Percentiles rank a stretch among this genome's conserved stretches.
phyloP scores from a whole-genome alignment of 2,797 vertebrate genomes.

The Adrianichthys oophorus region DNA sequence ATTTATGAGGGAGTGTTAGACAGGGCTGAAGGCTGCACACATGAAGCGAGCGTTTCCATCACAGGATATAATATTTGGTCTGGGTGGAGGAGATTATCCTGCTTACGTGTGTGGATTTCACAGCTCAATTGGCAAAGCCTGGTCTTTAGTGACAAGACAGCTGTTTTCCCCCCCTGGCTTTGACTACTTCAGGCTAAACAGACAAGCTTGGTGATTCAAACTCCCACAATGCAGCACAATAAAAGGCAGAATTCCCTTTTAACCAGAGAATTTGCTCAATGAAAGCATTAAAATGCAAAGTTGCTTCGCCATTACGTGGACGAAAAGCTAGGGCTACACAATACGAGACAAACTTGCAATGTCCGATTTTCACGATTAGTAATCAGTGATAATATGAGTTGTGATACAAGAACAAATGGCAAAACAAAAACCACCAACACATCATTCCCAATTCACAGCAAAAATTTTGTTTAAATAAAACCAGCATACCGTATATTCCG shows the following conservation, averaged over 20 bases:
- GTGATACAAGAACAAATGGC: no score
- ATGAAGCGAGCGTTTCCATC: constrained; percentile 39
- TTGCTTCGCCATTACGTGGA: no score
- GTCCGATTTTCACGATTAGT: no score
- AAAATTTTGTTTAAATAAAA: no score
- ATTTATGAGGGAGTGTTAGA: background rate
- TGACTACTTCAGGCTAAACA: constrained; percentile 60
- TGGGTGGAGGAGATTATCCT: constrained; percentile 59
- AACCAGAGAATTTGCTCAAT: constrained; percentile 47
- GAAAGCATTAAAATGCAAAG: constrained; percentile 26
- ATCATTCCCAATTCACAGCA: no score
- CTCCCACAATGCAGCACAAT: constrained; percentile 52
- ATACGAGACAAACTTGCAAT: no score
- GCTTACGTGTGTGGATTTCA: constrained; percentile 68
- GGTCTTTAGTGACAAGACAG: constrained; percentile 59
- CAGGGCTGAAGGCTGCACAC: constrained; percentile 28
- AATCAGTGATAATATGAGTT: no score
- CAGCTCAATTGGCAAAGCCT: constrained; percentile 59
- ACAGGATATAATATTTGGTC: constrained; percentile 55
- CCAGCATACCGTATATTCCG: no score
- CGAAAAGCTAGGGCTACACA: no score
- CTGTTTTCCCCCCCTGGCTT: constrained; percentile 50
- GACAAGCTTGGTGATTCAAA: constrained; percentile 56
- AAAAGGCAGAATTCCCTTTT: constrained; percentile 46
- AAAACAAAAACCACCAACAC: no score